Base-by-base conservation (phyloP, 1,140 invertebrate species). In the Penaeus vannamei region DNA sequence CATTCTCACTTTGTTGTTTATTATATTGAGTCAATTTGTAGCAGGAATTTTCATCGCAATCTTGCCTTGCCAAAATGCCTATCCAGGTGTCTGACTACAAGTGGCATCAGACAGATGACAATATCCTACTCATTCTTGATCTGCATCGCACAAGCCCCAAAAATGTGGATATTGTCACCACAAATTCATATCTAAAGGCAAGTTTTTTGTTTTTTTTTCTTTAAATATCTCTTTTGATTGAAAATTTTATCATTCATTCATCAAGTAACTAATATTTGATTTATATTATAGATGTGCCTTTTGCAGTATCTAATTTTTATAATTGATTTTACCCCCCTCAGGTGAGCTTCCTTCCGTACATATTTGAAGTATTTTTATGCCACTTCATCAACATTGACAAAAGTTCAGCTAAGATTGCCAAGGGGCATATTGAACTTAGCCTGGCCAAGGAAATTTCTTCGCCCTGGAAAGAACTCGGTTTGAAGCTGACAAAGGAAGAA, bases 181-280 rank as follows among this genome's bases (percentile, higher is more conserved):
- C 86, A 29, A 84, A 62, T 53, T 88, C 86, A 36, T 88, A 88
- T 64, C 86, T 88, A n/a, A 88, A 88, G 86, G 86, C 83, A 66
- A 46, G 22, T 69, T 84, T 32, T 17, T 29, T 64, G 32, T 20
- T 62, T 8, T 29, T 42, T 22, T 14, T 0, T 2, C 7, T 36
- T 36, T 10, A 23, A 32, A 26, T 83, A 22, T n/a, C 42, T 26
- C 5, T 60, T 29, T 20, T 19, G 20, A 29, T 23, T 69, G 26
- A 22, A 10, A 8, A 20, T 36, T 32, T 66, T 29, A 64, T 32
- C 36, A 23, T 66, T 17, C 0, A 12, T 53, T 0, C 53, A 53
- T 53, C 14, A 14, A 53, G 0, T 12, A 53, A 10, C 53, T 17
- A 53, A 53, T 53, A 53, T 10, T 53, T 53, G 53, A 53, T 53